Evolutionary conservation across 2,113 vertebrate species (phyloP).

Genomic region (Anoura caudifer): DNA sequence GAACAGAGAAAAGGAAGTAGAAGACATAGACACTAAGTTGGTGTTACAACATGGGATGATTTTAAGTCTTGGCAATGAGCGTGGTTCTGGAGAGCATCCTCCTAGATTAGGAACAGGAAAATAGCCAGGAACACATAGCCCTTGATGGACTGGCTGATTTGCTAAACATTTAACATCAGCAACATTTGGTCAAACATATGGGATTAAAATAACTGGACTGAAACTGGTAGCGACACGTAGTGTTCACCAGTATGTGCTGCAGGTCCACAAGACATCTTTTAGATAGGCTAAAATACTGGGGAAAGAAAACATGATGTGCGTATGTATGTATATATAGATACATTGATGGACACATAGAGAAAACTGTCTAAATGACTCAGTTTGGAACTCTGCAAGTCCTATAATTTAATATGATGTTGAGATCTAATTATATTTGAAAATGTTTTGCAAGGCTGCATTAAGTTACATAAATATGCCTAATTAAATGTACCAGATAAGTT

Average conservation of each 20-base stretch:
- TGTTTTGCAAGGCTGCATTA: not conserved
- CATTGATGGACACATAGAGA: not conserved
- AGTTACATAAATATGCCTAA: conserved; percentile 17
- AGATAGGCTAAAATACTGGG: not conserved
- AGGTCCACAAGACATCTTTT: not conserved
- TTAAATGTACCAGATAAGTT: not conserved
- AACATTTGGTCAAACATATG: not conserved
- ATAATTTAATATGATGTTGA: not conserved
- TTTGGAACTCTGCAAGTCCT: not conserved
- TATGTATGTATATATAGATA: rapidly evolving
- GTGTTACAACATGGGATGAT: not conserved
- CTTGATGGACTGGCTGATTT: not conserved
- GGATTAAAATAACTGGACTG: not conserved
- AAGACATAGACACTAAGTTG: not conserved
- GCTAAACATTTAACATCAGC: not conserved
- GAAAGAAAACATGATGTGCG: not conserved
- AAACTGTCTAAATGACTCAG: not conserved
- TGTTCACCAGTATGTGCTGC: not conserved
- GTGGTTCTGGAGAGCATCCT: not conserved
- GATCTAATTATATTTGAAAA: not conserved
- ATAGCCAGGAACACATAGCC: not conserved
- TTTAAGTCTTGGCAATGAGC: not conserved
- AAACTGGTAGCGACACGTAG: not conserved
- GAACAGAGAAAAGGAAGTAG: not conserved
- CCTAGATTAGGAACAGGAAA: not conserved